These are phyloP conservation scores for Ornithoptera alexandrae DNA, from an alignment of 2,888 invertebrate genomes.

Conservation along the genomic window DNA sequence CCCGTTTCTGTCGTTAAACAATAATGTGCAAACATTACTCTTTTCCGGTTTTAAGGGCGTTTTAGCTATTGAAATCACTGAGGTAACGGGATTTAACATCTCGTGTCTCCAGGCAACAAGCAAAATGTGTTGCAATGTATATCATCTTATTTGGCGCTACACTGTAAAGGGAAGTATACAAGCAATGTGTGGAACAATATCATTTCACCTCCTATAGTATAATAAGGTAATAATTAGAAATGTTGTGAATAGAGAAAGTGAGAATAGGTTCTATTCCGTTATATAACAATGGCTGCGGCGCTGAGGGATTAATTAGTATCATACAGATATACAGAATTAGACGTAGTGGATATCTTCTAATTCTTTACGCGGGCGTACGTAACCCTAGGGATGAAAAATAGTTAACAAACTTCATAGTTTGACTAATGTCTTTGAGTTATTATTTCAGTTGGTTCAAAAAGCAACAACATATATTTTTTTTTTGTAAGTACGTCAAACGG, in stretches of 20 bases:
- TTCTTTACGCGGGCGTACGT: background rate
- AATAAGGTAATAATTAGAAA: background rate
- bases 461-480: background rate
- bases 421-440: background rate
- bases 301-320: constrained; percentile 13
- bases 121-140: too few relatives aligned
- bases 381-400: constrained; percentile 7
- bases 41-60: too few relatives aligned
- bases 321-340: constrained; percentile 1
- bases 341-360: background rate
- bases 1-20: too few relatives aligned
- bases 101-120: too few relatives aligned
- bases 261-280: constrained; percentile 10
- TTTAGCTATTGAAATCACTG: too few relatives aligned
- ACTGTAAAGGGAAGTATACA: too few relatives aligned
- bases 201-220: too few relatives aligned
- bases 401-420: background rate
- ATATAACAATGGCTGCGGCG: constrained; percentile 9
- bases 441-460: background rate
- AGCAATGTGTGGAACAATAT: too few relatives aligned
- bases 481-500: too few relatives aligned
- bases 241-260: background rate
- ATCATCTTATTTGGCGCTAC: too few relatives aligned
- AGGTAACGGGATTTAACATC: too few relatives aligned
- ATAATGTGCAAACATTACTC: too few relatives aligned